These are phyloP conservation scores for Himalopsyche anomala DNA, from an alignment of 2,888 invertebrate species.

Conservation along the genomic window DNA sequence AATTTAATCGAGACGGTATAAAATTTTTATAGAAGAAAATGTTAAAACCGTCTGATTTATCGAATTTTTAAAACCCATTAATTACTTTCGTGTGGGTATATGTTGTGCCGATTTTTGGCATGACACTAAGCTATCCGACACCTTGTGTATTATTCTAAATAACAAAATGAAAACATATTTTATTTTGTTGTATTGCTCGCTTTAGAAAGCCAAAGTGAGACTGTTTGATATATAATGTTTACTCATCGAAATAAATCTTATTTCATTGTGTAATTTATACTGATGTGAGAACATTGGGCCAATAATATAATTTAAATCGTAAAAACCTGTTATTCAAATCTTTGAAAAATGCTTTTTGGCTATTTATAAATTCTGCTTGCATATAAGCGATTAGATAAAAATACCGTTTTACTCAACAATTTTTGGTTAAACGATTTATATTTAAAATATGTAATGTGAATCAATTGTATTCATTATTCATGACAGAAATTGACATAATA, in stretches of 20 bases:
- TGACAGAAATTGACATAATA: too few species aligned
- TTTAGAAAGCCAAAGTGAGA: slow-evolving; percentile 34
- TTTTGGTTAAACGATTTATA: not conserved
- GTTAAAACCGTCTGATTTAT: slow-evolving; percentile 27
- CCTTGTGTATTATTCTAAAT: slow-evolving; percentile 21
- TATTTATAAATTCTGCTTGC: slow-evolving; percentile 17
- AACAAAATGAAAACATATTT: slow-evolving; percentile 41
- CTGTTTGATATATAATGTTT: slow-evolving; percentile 31
- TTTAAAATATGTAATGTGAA: too few species aligned
- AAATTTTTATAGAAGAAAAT: not conserved
- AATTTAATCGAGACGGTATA: not conserved
- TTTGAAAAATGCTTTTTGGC: not conserved
- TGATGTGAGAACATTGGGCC: slow-evolving; percentile 36
- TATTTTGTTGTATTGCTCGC: slow-evolving; percentile 32
- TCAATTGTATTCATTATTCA: too few species aligned
- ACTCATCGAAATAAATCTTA: slow-evolving; percentile 29
- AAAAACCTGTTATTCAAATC: slow-evolving; percentile 8
- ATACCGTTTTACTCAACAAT: slow-evolving; percentile 1
- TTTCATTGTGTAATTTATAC: slow-evolving; percentile 36
- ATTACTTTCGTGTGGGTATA: slow-evolving; percentile 7
- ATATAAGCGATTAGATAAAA: slow-evolving; percentile 1
- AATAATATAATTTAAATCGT: slow-evolving; percentile 19
- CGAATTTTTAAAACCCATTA: slow-evolving; percentile 28
- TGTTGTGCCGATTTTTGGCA: slow-evolving; percentile 35
- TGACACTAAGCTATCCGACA: slow-evolving; percentile 43